Base-by-base conservation (phyloP, 92 coral and sea anemone genomes). In the Blastomussa wellsi region DNA sequence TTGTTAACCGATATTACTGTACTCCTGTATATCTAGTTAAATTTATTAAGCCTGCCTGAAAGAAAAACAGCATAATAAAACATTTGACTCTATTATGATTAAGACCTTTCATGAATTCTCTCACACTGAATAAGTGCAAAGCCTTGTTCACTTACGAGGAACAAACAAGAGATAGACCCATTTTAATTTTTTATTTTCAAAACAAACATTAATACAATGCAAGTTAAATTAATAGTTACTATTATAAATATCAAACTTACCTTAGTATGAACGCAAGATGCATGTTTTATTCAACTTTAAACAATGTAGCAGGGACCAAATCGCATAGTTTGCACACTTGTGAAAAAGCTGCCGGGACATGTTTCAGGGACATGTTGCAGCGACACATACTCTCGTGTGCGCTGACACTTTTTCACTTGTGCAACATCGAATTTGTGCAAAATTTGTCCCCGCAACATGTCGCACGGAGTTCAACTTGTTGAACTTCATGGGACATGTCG, bases 221-320 rank as follows among this genome's bases (percentile, higher is more conserved):
- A 66, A 79, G 42, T 80, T 80, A 28, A 80, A 66, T 48, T 44
- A 73, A 73, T 38, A 44, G n/a, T 19, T 73, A 66, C n/a, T 22
- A 66, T 24, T 37, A 65, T 64, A 53, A 62, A 59, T 79, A 79
- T 39, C 71, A 41, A 68, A 80, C 84, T 80, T 80, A 80, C 84
- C 82, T 79, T 68, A 80, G 20, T 22, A 80, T 6, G 47, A 37
- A 66, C 29, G 76, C 47, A 44, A 38, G 37, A 72, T 14, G 41
- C 42, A 52, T 37, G 33, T 42, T 82, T 82, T 52, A 72, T 82
- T 72, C 24, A 49, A 10, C 86, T n/a, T n/a, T n/a, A n/a, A n/a
- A n/a, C n/a, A n/a, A n/a, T n/a, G n/a, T n/a, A n/a, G n/a, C n/a
- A n/a, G n/a, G n/a, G n/a, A n/a, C n/a, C n/a, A n/a, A n/a, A n/a